Percentiles rank a stretch among this genome's conserved stretches.
phyloP scores from a whole-genome alignment of 2,797 vertebrate species.

The Limnodromus scolopaceus region DNA sequence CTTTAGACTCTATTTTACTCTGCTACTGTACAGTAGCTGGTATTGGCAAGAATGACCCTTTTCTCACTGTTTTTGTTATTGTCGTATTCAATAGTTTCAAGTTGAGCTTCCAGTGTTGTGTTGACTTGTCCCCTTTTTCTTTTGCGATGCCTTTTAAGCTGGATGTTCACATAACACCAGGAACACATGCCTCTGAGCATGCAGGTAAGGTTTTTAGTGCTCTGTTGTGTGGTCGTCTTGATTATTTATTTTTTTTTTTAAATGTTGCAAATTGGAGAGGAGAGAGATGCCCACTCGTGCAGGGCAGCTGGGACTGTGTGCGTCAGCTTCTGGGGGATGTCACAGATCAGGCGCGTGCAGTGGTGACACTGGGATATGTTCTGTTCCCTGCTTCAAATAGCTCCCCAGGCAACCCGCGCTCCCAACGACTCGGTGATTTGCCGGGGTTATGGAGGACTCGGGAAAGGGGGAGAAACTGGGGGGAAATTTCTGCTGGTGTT shows the following conservation, averaged over 20 bases:
- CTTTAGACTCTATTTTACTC: not conserved
- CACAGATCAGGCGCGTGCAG: not conserved
- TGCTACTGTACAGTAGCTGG: not conserved
- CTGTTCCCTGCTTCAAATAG: not conserved
- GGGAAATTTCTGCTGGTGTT: not conserved
- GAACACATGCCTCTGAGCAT: conserved; percentile 92
- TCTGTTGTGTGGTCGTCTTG: not conserved
- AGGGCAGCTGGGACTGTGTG: not conserved
- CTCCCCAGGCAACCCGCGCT: not conserved
- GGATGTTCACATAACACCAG: conserved; percentile 94
- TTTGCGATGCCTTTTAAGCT: conserved; percentile 77
- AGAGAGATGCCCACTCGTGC: not conserved
- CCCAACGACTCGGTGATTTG: not conserved
- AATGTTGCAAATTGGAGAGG: not conserved
- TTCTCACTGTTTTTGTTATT: not conserved
- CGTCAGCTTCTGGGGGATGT: not conserved
- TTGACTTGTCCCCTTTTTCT: not conserved
- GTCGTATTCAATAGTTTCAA: not conserved
- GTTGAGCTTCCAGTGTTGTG: not conserved
- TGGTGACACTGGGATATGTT: not conserved
- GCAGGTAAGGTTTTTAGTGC: conserved; percentile 82
- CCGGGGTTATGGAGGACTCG: not conserved
- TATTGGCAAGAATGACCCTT: not conserved
- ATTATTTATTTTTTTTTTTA: not conserved
- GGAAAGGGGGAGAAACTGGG: not conserved